Base-by-base conservation (phyloP, 2,888 invertebrate species). In the Lepidocyrtoides sp. region DNA sequence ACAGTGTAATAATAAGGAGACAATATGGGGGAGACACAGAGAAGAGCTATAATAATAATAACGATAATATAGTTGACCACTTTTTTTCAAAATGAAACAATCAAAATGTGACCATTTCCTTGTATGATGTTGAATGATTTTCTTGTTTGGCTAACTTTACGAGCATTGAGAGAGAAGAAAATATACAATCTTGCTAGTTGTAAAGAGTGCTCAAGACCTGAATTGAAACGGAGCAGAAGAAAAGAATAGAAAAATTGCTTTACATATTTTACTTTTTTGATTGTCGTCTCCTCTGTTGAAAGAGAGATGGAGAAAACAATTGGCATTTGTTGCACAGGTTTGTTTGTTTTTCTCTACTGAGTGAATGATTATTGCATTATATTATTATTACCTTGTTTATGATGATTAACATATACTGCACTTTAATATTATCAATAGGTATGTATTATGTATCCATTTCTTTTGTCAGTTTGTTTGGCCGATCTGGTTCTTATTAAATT, bases 121-220 rank as follows among this genome's bases (percentile, higher is more conserved):
- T 91, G 91, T 91, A 75, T 69, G 87, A 69, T 69, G 89, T 77
- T 89, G 89, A 89, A 83, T 89, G 89, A 89, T 89, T 89, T 89
- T 89, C 89, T 89, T 89, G 89, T 89, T 89, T 89, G 89, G 84
- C 89, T 89, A 89, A 89, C 89, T 89, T 89, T 89, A 89, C 89
- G 89, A 89, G 89, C 84, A 51, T 72, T 32, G 69, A 84, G 36
- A 36, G 57, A 48, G 66, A 66, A 57, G 57, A 81, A 81, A 60
- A 89, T 89, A 82, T 89, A 89, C 89, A 89, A 57, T 72, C 82
- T 82, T 82, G 82, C 57, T 20, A 12, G 63, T 3, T 26, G 29
- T 63, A 63, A 29, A 63, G 26, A 63, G 69, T 17, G 41, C n/a
- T 0, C 17, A 72, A 17, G 10, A 41, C 7, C 10, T 17, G 1